A percentile compares a stretch with the other conserved stretches of the same genome.
These are phyloP conservation scores for Tetranychus piercei DNA, from an alignment of 2,888 invertebrate species.

Conservation along the genomic window DNA sequence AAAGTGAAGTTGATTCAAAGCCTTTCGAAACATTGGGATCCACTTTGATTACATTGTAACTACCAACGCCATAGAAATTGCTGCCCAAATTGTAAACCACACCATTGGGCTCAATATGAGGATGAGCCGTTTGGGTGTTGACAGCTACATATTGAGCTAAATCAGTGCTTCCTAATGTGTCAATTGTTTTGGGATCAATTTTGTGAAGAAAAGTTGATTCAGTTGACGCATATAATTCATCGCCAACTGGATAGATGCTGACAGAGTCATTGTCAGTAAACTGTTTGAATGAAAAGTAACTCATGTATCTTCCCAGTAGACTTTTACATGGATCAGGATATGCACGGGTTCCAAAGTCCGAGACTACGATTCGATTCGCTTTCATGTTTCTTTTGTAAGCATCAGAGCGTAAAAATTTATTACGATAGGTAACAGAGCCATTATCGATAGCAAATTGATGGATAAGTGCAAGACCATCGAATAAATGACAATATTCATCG, in stretches of 20 bases:
- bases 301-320: constrained; percentile 32
- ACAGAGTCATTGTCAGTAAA: constrained; percentile 70
- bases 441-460: constrained; percentile 44
- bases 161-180: constrained; percentile 49
- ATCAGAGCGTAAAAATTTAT: constrained; percentile 51
- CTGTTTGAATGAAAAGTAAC: constrained; percentile 22
- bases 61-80: constrained; percentile 31
- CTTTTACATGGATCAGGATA: constrained; percentile 52
- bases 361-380: constrained; percentile 60
- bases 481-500: constrained; percentile 59
- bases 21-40: not conserved
- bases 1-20: not conserved
- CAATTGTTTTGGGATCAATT: constrained; percentile 52
- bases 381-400: constrained; percentile 40
- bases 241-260: constrained; percentile 69
- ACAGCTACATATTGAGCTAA: constrained; percentile 47
- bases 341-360: constrained; percentile 58
- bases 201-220: constrained; percentile 62
- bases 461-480: constrained; percentile 58
- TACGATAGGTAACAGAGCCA: constrained; percentile 61
- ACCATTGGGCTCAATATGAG: constrained; percentile 55
- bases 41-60: constrained; percentile 23
- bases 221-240: constrained; percentile 66
- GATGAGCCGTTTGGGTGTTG: constrained; percentile 66
- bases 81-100: constrained; percentile 65